Conservation (phyloP, 1,140 invertebrate genomes). For the Zaprionus tsacasi region DNA sequence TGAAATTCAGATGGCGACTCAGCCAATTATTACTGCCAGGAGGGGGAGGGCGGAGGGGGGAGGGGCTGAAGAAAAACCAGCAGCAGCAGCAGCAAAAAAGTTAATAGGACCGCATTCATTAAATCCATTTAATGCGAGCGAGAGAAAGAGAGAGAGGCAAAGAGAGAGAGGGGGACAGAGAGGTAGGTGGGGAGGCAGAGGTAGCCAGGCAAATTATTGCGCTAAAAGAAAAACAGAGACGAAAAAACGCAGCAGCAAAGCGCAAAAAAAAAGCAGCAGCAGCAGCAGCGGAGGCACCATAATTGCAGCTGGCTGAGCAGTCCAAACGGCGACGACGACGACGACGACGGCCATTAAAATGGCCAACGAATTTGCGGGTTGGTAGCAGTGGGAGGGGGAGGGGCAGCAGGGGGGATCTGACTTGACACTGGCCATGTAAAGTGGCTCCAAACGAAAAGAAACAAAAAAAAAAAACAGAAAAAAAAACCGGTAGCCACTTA, state of each 20-base stretch:
- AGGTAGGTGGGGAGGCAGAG: background rate
- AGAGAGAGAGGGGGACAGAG: background rate
- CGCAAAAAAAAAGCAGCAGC: slow-evolving; percentile 34
- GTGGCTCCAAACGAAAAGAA: slow-evolving; percentile 32
- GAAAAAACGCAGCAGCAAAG: slow-evolving; percentile 38
- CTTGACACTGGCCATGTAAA: slow-evolving; percentile 65
- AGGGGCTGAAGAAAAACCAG: slow-evolving; percentile 31
- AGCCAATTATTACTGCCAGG: slow-evolving; percentile 72
- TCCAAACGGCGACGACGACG: slow-evolving; percentile 49
- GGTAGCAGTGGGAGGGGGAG: background rate
- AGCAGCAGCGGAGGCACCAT: slow-evolving; percentile 49
- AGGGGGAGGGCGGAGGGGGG: background rate
- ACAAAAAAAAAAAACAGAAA: background rate
- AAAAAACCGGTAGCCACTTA: slow-evolving; percentile 68
- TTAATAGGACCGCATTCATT: slow-evolving; percentile 84
- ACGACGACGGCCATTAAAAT: slow-evolving; percentile 69
- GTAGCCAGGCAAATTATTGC: slow-evolving; percentile 77
- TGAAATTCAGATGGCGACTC: slow-evolving; percentile 76
- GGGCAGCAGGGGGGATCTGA: background rate
- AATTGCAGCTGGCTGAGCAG: slow-evolving; percentile 75
- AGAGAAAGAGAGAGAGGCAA: background rate
- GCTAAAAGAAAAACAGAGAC: slow-evolving; percentile 57
- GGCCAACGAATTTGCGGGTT: slow-evolving; percentile 68
- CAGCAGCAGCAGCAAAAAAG: slow-evolving; percentile 60
- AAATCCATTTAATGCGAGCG: slow-evolving; percentile 80